Conservation (phyloP, 1,140 invertebrate genomes). For the Eupristina koningsbergeri region DNA sequence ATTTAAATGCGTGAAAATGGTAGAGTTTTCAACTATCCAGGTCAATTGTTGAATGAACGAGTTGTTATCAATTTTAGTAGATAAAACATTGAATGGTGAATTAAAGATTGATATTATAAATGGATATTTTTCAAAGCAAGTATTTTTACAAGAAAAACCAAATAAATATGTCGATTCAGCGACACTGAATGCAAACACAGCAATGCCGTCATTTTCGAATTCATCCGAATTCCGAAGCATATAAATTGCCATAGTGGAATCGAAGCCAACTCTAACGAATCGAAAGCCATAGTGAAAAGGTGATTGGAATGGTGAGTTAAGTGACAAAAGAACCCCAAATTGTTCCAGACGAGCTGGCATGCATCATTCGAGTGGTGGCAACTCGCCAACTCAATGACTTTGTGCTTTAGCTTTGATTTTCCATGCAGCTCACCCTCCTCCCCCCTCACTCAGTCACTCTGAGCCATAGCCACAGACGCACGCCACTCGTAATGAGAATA, state of each 20-base stretch:
- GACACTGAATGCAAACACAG: not conserved
- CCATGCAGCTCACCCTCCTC: not conserved
- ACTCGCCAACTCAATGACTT: not conserved
- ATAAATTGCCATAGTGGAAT: no score
- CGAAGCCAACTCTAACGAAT: not conserved
- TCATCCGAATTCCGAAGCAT: not conserved
- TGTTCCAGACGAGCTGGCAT: not conserved
- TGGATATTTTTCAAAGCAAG: no score
- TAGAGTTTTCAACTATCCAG: no score
- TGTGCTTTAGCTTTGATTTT: conserved; percentile 11
- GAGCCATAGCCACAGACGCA: not conserved
- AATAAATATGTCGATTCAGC: no score
- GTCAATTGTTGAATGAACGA: no score
- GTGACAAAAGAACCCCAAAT: not conserved
- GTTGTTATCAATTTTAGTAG: no score
- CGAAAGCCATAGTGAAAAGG: not conserved
- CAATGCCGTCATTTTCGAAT: not conserved
- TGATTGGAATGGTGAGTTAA: not conserved
- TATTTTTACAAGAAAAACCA: no score
- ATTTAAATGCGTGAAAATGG: no score
- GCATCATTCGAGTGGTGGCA: not conserved
- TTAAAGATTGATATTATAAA: no score
- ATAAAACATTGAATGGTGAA: no score
- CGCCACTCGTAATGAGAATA: conserved; percentile 44
- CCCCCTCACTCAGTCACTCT: not conserved